Evolutionary conservation across 1,140 invertebrate genomes (phyloP).

Genomic region (Copidosoma floridanum): DNA sequence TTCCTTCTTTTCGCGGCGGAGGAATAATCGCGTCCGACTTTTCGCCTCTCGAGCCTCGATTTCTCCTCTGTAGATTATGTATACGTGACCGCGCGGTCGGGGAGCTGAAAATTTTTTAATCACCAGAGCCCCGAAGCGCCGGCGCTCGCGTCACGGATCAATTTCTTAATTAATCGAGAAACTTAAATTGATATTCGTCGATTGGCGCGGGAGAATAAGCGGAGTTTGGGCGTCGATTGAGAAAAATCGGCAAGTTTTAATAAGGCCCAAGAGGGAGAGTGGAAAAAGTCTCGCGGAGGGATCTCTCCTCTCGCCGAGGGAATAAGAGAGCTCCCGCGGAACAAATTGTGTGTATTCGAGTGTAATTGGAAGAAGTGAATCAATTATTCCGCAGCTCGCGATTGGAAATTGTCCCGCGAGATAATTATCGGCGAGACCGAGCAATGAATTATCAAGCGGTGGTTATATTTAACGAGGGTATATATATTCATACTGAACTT

Average conservation of each 20-base stretch:
- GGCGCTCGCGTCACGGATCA: neutral
- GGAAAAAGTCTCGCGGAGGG: too few species aligned
- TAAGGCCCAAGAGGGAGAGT: neutral
- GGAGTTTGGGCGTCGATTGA: neutral
- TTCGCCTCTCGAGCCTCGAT: neutral
- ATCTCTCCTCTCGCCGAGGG: too few species aligned
- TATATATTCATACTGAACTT: too few species aligned
- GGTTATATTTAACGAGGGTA: too few species aligned
- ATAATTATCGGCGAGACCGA: too few species aligned
- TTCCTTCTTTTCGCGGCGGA: neutral
- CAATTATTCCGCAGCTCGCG: neutral
- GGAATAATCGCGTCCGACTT: conserved; percentile 5
- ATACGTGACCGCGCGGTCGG: neutral
- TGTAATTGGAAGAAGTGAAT: neutral
- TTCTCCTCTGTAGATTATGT: neutral
- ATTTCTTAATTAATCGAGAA: conserved; percentile 30
- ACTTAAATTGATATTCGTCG: conserved; percentile 25
- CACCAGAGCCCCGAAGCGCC: neutral
- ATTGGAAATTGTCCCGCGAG: too few species aligned
- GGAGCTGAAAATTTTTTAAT: conserved; percentile 29
- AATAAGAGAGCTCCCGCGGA: too few species aligned
- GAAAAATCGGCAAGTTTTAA: conserved; percentile 8
- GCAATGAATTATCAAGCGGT: too few species aligned
- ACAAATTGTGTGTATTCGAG: too few species aligned
- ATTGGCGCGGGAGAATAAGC: too few species aligned